A percentile compares a stretch with the other conserved stretches of the same genome.
These are phyloP conservation scores for Melanostigma gelatinosum DNA, from an alignment of 2,113 vertebrate species.

Conservation along the genomic window DNA sequence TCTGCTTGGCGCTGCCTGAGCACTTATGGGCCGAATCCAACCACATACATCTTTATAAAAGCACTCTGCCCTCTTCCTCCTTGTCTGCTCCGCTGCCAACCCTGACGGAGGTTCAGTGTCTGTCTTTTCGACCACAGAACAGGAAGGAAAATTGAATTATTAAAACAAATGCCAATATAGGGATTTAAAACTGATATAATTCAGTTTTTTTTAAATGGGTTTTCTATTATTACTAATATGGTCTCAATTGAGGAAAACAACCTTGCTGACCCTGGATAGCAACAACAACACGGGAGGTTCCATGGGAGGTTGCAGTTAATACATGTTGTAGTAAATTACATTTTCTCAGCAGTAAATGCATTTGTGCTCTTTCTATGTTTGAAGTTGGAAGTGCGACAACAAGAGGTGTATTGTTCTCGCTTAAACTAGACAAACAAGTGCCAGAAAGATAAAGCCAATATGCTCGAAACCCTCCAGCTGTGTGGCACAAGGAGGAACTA, in stretches of 20 bases:
- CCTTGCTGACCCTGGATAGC: neutral
- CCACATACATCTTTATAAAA: slow-evolving; percentile 48
- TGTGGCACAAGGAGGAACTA: neutral
- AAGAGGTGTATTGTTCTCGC: slow-evolving; percentile 3
- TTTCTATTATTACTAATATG: slow-evolving; percentile 44
- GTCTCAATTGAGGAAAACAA: slow-evolving; percentile 17
- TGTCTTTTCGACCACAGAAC: neutral
- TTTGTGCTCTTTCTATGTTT: slow-evolving; percentile 35
- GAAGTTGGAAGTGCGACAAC: slow-evolving; percentile 18
- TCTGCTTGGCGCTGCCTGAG: slow-evolving; percentile 13
- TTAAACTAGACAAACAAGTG: slow-evolving; percentile 33
- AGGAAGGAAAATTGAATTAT: neutral
- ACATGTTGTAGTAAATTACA: slow-evolving; percentile 45
- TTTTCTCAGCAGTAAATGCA: slow-evolving; percentile 50
- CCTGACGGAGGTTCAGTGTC: neutral
- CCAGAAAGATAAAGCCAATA: slow-evolving; percentile 6
- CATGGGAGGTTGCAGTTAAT: slow-evolving; percentile 23
- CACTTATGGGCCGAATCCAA: slow-evolving; percentile 21
- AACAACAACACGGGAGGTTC: neutral
- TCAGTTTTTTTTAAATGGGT: slow-evolving; percentile 56
- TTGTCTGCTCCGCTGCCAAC: neutral
- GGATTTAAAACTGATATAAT: slow-evolving; percentile 27
- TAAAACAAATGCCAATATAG: neutral
- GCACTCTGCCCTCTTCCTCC: slow-evolving; percentile 8
- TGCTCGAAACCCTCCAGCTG: neutral